These are phyloP conservation scores for Spheniscus mendiculus DNA, from an alignment of 2,113 vertebrate genomes.

Conservation along the genomic window DNA sequence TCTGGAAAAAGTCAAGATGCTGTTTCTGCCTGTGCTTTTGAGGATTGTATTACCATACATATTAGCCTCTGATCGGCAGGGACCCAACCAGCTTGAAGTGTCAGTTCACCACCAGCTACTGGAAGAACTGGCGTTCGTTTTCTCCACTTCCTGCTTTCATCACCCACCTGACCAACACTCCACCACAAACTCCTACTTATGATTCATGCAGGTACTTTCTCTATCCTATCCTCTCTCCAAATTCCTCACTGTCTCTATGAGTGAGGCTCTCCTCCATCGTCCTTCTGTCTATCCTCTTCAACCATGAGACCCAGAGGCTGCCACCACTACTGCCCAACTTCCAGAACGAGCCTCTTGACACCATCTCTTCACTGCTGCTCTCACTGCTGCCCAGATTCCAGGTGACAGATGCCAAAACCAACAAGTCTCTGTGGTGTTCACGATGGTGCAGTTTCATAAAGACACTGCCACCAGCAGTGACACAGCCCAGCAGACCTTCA, in stretches of 20 bases:
- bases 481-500: neutral
- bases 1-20: neutral
- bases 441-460: neutral
- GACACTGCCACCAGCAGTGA: neutral
- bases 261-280: neutral
- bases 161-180: neutral
- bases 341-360: fast-evolving
- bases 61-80: neutral
- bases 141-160: conserved; percentile 29
- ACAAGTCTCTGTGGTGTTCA: neutral
- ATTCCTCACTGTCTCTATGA: neutral
- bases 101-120: neutral
- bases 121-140: conserved; percentile 4
- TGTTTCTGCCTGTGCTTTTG: neutral
- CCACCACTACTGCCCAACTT: neutral
- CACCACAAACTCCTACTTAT: conserved; percentile 18
- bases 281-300: neutral
- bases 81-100: neutral
- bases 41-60: neutral
- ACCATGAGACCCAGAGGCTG: neutral
- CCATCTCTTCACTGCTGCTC: neutral
- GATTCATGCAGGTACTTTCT: conserved; percentile 5
- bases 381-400: neutral
- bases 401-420: neutral
- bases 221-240: neutral